Evolutionary conservation across 2,888 invertebrate genomes (phyloP).

Genomic region (Meta bourneti): DNA sequence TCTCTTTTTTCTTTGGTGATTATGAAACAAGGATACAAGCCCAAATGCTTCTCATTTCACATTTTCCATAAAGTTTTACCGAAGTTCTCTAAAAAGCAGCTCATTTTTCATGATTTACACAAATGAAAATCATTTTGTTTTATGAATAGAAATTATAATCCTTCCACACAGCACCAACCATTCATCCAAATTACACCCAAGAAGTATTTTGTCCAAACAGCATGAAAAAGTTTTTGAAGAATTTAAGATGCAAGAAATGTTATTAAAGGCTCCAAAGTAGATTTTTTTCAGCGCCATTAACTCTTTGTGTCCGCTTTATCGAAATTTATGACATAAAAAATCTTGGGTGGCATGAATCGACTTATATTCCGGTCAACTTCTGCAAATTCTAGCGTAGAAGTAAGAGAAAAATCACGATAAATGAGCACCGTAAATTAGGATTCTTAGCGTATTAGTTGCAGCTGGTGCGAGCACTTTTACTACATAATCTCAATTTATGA

Average conservation of each 20-base stretch:
- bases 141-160: slow-evolving; percentile 9
- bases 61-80: background rate
- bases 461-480: slow-evolving; percentile 70
- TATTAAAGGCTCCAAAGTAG: background rate
- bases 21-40: background rate
- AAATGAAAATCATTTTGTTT: slow-evolving; percentile 22
- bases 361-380: slow-evolving; percentile 36
- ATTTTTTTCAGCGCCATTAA: slow-evolving; percentile 23
- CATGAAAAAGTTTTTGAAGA: background rate
- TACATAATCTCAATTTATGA: slow-evolving; percentile 74
- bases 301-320: background rate
- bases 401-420: slow-evolving; percentile 47
- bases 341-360: slow-evolving; percentile 28
- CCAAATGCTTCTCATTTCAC: background rate
- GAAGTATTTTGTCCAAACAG: background rate
- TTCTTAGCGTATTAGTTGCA: slow-evolving; percentile 69
- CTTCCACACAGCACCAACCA: background rate
- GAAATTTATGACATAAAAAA: slow-evolving; percentile 39
- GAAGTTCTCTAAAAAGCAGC: background rate
- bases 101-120: slow-evolving; percentile 16
- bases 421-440: slow-evolving; percentile 69
- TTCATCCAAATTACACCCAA: slow-evolving; percentile 24
- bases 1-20: background rate
- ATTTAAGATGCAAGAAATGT: background rate
- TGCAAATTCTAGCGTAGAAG: background rate